phyloP scores from a whole-genome alignment of 2,888 invertebrate species.

The Epinotia ramella region DNA sequence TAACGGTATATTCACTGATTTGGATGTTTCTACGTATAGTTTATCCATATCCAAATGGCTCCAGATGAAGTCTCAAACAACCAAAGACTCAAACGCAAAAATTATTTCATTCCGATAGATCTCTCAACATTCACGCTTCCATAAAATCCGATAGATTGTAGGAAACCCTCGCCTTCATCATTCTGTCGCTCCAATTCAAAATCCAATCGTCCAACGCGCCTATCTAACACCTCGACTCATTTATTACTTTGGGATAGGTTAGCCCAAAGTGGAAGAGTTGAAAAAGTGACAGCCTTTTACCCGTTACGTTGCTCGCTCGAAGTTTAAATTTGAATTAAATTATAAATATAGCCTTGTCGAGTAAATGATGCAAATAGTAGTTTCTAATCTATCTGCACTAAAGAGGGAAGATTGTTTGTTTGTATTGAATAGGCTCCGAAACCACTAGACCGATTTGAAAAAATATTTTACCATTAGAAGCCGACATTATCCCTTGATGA shows the following conservation, averaged over 20 bases:
- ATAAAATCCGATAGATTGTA: slow-evolving; percentile 45
- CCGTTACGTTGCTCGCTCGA: not conserved
- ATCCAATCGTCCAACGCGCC: slow-evolving; percentile 56
- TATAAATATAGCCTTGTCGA: too few relatives aligned
- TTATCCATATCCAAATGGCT: not conserved
- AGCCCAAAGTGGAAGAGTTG: slow-evolving; percentile 22
- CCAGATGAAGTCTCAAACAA: too few relatives aligned
- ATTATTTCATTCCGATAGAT: slow-evolving; percentile 10
- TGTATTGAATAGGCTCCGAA: too few relatives aligned
- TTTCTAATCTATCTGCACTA: too few relatives aligned
- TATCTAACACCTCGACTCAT: slow-evolving; percentile 55
- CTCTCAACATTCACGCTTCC: slow-evolving; percentile 45
- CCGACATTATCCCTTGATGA: too few relatives aligned
- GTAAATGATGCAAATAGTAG: too few relatives aligned
- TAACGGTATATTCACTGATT: too few relatives aligned
- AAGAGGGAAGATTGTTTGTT: too few relatives aligned
- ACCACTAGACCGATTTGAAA: too few relatives aligned
- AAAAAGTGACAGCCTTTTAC: slow-evolving; percentile 8
- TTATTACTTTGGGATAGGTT: slow-evolving; percentile 52
- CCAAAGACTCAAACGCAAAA: not conserved
- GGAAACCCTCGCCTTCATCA: slow-evolving; percentile 61
- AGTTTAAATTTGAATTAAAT: not conserved
- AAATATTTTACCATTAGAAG: too few relatives aligned
- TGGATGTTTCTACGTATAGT: not conserved
- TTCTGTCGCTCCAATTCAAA: slow-evolving; percentile 64